Conservation (phyloP, 2,113 vertebrate genomes). For the Centrocercus urophasianus region DNA sequence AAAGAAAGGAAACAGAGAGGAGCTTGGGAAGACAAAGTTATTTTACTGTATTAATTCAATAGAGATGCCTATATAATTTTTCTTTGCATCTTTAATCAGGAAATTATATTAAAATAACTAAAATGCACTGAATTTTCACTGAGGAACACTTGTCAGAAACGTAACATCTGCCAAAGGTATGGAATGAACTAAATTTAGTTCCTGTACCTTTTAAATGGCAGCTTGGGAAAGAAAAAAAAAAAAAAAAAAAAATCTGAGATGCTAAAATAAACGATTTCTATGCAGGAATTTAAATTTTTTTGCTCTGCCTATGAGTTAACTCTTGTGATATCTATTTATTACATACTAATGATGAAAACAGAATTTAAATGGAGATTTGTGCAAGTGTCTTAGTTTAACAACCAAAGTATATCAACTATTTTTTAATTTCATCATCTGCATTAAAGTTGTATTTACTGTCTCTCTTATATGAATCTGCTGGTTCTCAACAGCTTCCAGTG, state of each 20-base stretch:
- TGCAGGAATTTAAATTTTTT: neutral
- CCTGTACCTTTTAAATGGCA: neutral
- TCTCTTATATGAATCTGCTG: neutral
- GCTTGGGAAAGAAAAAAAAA: neutral
- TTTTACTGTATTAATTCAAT: neutral
- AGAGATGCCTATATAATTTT: neutral
- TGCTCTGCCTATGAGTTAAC: neutral
- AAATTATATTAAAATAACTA: conserved; percentile 4
- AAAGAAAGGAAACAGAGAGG: neutral
- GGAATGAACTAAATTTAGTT: neutral
- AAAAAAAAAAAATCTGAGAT: neutral
- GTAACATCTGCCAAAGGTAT: neutral
- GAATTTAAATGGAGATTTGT: neutral
- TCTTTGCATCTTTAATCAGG: neutral
- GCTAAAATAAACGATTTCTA: neutral
- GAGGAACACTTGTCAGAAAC: neutral
- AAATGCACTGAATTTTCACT: neutral
- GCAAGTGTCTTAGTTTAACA: neutral
- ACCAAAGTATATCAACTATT: neutral
- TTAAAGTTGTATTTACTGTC: neutral
- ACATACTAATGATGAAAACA: neutral
- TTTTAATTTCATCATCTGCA: neutral
- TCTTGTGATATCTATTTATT: neutral
- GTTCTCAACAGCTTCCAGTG: conserved; percentile 22
- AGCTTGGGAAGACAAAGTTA: neutral